Base-by-base conservation (phyloP, 2,888 invertebrate species). In the Drosophila mercatorum region DNA sequence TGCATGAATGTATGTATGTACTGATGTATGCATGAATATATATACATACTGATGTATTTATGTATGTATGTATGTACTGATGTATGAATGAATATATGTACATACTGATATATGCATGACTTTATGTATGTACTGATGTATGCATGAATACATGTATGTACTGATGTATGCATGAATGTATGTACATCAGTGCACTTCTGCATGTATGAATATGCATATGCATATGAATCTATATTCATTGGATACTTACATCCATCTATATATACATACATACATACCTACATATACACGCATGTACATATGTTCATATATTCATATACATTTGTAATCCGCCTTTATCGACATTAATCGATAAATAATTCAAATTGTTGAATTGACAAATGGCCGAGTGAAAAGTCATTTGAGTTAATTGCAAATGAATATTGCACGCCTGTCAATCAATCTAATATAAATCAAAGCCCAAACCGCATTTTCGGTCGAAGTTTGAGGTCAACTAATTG, bases 401-500 rank as follows among this genome's bases (percentile, higher is more conserved):
- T 44, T 26, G 5, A 12, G 8, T 44, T 31, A 44, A 26, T 36
- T 44, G 34, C 7, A 34, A 57, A 44, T 57, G 31, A 44, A 34
- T 41, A 17, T 41, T 31, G 41, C 17, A 17, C 31, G 12, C 12
- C 2, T 17, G 55, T 17, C 55, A 56, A 55, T 44, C 34, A 26
- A 57, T 17, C 38, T 47, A 3, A 34, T 7, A 47, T 8, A 40
- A 12, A 7, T 12, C n/a, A 28, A 47, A 17, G 11, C 0, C 12
- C 6, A 4, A 6, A 31, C 55, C 55, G 17, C 41, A 56, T 31
- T 43, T 34, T 43, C 31, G 31, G 41, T 6, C 3, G 0, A 12
- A 31, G 31, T 43, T 17, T 28, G 41, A 26, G 41, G 57, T 51
- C 44, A 22, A 36, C 14, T 28, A 60, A 60, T 60, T 51, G 38